Evolutionary conservation across 2,888 invertebrate species (phyloP), one percentile per base, ranked within the genome.

Genomic region (Acheta domesticus): DNA sequence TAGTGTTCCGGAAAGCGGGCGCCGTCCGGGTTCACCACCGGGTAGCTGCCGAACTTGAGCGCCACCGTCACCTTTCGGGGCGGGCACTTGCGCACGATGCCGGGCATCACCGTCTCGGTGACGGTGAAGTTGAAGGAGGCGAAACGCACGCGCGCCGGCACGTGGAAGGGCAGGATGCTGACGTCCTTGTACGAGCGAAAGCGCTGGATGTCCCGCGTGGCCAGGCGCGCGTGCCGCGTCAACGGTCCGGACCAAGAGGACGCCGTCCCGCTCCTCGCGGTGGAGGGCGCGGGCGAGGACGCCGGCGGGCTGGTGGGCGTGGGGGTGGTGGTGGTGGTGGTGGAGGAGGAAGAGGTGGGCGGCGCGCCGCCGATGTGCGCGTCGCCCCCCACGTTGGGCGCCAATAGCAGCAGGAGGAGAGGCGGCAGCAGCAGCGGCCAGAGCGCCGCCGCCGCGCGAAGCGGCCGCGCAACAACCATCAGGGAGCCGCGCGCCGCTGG

Each of bases 21-120:
- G 81, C 93, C 93, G 85, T 95, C 94, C 2, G 95, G 94, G 85
- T 92, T 93, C 81, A 96, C 91, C 5, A 96, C 92, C 36, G 96
- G 96, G 84, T 93, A 93, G 77, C 95, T 92, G 20, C 94, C 94
- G 83, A 93, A 91, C 85, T 96, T 96, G 79, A 96, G 86, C 85
- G 93, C 83, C 83, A 83, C 81, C 75, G 84, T 83, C 75, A 85
- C 83, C 75, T 82, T 83, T 77, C 84, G 83, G 20, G 84, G 81
- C 49, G 83, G 80, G 81, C 85, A 85, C 48, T 83, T 83, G 11
- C 79, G 49, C 21, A 81, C 74, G n/a, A 83, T 76, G 76, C 82
- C 81, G 21, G 75, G 78, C 19, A 75, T 48, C 5, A 79, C 78
- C 62, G 76, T 74, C 79, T 85, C 85, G 81, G 83, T 83, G 76